A percentile compares a stretch with the other conserved stretches of the same genome.
These are phyloP conservation scores for Crenuchus spilurus DNA, from an alignment of 2,797 vertebrate genomes.

Conservation along the genomic window DNA sequence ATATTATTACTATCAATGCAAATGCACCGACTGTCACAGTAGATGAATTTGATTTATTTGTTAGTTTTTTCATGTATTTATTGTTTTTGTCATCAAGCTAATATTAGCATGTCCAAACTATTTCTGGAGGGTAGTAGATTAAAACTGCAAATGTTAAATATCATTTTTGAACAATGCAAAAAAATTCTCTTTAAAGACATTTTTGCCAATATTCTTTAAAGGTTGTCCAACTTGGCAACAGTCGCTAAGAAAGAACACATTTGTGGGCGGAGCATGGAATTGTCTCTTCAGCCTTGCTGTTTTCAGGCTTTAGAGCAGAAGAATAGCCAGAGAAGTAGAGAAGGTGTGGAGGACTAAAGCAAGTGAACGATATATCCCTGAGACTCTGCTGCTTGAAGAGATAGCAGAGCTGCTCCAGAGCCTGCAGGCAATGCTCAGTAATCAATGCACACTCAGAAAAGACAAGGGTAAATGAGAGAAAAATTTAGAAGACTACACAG, in stretches of 20 bases:
- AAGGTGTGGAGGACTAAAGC: slow-evolving; percentile 34
- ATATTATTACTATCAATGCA: no score
- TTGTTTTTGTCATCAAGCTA: no score
- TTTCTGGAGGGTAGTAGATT: no score
- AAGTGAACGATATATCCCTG: slow-evolving; percentile 36
- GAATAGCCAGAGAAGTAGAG: slow-evolving; percentile 10
- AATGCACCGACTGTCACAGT: no score
- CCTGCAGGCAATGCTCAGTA: slow-evolving; percentile 46
- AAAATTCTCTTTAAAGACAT: no score
- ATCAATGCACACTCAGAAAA: slow-evolving; percentile 54
- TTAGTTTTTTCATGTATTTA: no score
- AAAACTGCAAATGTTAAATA: no score
- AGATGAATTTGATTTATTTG: no score
- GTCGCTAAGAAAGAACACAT: not conserved
- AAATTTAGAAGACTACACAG: slow-evolving; percentile 26
- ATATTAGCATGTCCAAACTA: no score
- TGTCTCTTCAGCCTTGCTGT: not conserved
- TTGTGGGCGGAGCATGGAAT: not conserved
- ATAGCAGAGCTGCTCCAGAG: slow-evolving; percentile 36
- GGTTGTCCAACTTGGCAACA: not conserved
- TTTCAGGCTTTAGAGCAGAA: slow-evolving; percentile 21
- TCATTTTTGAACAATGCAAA: no score
- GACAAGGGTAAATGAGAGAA: slow-evolving; percentile 41
- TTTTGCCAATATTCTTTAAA: not conserved
- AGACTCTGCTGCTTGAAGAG: slow-evolving; percentile 41